These are phyloP conservation scores for Nettapus auritus DNA, from an alignment of 2,113 vertebrate species.

Conservation along the genomic window DNA sequence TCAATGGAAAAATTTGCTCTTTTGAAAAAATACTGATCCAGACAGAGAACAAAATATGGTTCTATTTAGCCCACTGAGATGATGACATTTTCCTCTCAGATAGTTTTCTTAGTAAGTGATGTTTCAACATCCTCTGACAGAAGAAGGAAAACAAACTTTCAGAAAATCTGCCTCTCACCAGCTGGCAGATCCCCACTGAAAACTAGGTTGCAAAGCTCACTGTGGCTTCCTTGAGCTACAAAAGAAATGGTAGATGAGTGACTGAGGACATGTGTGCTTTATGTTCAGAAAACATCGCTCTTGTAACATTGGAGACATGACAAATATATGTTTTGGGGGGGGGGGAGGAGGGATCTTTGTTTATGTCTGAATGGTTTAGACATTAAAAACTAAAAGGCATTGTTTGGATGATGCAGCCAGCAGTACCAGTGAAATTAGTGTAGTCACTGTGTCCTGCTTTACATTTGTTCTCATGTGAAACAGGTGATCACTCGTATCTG, in stretches of 20 bases:
- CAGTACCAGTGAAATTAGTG: not conserved
- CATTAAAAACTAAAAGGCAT: not conserved
- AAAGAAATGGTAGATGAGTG: not conserved
- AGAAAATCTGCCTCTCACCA: not conserved
- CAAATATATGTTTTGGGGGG: not conserved
- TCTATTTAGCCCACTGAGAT: slow-evolving; percentile 48
- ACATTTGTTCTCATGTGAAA: not conserved
- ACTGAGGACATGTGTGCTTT: fast-evolving
- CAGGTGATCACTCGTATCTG: not conserved
- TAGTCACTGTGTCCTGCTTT: not conserved
- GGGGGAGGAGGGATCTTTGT: not conserved
- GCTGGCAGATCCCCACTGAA: not conserved
- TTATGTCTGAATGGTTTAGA: not conserved
- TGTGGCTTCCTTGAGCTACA: not conserved
- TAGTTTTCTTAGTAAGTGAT: slow-evolving; percentile 50
- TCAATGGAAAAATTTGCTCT: slow-evolving; percentile 50
- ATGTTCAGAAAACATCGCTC: not conserved
- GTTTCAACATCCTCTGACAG: slow-evolving; percentile 23
- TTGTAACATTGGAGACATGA: not conserved
- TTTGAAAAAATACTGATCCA: slow-evolving; percentile 36
- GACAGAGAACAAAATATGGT: slow-evolving; percentile 30
- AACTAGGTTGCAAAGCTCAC: not conserved
- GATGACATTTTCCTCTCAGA: slow-evolving; percentile 21
- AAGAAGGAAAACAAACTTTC: slow-evolving; percentile 8
- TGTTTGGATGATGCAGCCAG: not conserved